phyloP scores from a whole-genome alignment of 2,113 vertebrate species.

The Ramphastos sulfuratus region DNA sequence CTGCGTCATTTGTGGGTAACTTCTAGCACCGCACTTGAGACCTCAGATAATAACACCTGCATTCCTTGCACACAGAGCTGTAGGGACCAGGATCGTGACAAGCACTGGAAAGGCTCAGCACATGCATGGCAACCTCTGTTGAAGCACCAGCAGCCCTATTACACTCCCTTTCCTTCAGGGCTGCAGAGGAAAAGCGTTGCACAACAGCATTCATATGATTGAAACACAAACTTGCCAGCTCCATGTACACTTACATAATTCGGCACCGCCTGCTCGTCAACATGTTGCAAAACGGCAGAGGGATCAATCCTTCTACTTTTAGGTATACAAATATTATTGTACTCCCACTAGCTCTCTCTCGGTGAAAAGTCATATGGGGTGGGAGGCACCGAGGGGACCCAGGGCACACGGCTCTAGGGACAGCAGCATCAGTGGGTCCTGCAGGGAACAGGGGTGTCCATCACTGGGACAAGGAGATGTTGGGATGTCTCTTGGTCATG shows the following conservation, averaged over 20 bases:
- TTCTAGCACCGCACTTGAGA: neutral
- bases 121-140: rapidly evolving
- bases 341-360: neutral
- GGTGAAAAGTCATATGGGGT: neutral
- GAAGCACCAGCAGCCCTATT: neutral
- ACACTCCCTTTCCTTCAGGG: neutral
- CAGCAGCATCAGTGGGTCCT: rapidly evolving
- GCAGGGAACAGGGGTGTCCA: rapidly evolving
- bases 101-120: rapidly evolving
- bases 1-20: neutral
- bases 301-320: conserved; percentile 35
- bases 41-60: neutral
- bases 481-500: neutral
- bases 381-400: neutral
- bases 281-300: conserved; percentile 30
- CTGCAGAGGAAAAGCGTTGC: neutral
- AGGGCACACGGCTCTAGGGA: rapidly evolving
- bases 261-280: neutral
- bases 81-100: neutral
- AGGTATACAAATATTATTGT: conserved; percentile 33
- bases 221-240: neutral
- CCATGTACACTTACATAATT: conserved; percentile 33
- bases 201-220: conserved; percentile 29
- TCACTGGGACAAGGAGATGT: neutral
- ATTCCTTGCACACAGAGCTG: neutral